Conservation (phyloP, 2,113 vertebrate species). For the Dasyprocta punctata region DNA sequence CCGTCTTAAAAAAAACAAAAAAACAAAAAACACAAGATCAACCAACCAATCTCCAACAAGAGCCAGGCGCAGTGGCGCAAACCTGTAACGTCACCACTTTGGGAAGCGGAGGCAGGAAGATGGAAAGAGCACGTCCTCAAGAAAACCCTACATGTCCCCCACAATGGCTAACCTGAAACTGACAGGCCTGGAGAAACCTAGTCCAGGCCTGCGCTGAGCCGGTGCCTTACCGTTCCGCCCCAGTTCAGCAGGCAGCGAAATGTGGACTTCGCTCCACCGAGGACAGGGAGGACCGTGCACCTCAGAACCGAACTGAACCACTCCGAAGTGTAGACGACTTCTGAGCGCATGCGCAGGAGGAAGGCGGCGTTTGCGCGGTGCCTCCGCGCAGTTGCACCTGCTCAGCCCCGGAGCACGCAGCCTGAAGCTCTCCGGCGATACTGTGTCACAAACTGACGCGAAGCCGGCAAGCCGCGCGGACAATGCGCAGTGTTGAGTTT, state of each 20-base stretch:
- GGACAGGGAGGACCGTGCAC: not conserved
- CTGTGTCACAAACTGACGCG: too few species aligned
- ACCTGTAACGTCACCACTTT: not conserved
- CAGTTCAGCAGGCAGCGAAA: not conserved
- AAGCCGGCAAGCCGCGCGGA: too few species aligned
- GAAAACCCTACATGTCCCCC: not conserved
- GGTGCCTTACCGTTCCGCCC: not conserved
- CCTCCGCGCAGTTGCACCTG: too few species aligned
- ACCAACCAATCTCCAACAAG: not conserved
- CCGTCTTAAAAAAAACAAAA: not conserved
- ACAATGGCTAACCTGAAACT: not conserved
- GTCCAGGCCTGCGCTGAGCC: not conserved
- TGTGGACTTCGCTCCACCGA: not conserved
- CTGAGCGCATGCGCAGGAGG: not conserved
- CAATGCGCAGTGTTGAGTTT: not conserved
- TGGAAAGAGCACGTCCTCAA: not conserved
- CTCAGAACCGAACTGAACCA: not conserved
- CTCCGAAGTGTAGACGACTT: not conserved
- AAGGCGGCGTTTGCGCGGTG: not conserved
- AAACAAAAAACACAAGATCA: not conserved
- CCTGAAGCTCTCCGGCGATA: too few species aligned
- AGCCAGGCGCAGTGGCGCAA: not conserved
- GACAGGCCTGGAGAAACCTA: not conserved
- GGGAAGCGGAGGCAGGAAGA: not conserved
- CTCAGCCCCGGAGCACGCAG: too few species aligned